Evolutionary conservation across 2,888 invertebrate genomes (phyloP).

Genomic region (Taenaris catops): DNA sequence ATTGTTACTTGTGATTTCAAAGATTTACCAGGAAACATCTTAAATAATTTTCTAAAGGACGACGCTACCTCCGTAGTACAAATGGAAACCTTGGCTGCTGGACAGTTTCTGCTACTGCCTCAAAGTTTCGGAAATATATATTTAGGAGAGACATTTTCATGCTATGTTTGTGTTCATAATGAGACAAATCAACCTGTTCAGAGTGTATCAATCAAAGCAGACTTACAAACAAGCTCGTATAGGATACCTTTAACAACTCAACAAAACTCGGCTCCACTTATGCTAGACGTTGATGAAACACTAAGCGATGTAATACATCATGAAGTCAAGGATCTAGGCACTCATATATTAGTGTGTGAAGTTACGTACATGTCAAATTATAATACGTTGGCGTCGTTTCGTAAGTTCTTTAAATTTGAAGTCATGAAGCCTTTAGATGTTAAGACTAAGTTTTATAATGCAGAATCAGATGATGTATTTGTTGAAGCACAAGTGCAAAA

Average conservation of each 20-base stretch:
- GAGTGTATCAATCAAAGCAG: conserved; percentile 93
- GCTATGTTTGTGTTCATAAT: conserved; percentile 98
- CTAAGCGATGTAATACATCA: conserved; percentile 98
- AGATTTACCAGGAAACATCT: conserved; percentile 90
- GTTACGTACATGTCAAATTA: conserved; percentile 92
- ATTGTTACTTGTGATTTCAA: conserved; percentile 91
- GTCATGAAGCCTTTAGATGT: conserved; percentile 98
- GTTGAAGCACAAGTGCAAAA: conserved; percentile 91
- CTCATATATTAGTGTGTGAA: conserved; percentile 98
- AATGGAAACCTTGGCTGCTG: conserved; percentile 90
- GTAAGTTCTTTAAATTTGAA: conserved; percentile 99
- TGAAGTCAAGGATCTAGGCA: conserved; percentile 99
- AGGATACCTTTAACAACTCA: conserved; percentile 89
- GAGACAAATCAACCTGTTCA: conserved; percentile 92
- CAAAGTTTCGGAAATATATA: conserved; percentile 99
- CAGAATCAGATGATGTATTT: conserved; percentile 89
- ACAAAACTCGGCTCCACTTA: conserved; percentile 81
- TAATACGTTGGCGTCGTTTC: conserved; percentile 89
- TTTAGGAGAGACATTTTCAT: conserved; percentile 98
- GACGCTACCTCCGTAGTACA: conserved; percentile 92
- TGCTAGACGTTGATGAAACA: conserved; percentile 88
- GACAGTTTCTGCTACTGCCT: conserved; percentile 94
- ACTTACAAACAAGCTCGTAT: conserved; percentile 95
- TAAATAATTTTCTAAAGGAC: conserved; percentile 88
- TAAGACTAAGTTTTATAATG: conserved; percentile 98